phyloP scores from a whole-genome alignment of 2,113 vertebrate genomes.

The Chitala chitala region DNA sequence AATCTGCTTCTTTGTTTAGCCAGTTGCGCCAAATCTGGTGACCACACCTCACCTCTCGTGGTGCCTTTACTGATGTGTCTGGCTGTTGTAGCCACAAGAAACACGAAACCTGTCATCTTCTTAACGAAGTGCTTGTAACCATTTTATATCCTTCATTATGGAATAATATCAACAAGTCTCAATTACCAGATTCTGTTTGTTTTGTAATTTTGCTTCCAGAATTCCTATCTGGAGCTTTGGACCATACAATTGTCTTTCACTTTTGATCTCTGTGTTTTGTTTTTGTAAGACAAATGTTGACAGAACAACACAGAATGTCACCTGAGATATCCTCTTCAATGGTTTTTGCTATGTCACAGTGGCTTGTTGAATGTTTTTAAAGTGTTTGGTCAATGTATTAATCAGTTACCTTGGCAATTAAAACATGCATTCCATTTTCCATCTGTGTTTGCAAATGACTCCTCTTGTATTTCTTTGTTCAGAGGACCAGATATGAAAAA shows the following conservation, averaged over 20 bases:
- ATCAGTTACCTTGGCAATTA: slow-evolving; percentile 60
- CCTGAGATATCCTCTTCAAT: slow-evolving; percentile 47
- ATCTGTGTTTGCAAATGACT: slow-evolving; percentile 17
- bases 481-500: neutral
- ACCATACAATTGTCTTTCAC: slow-evolving; percentile 48
- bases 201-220: slow-evolving; percentile 44
- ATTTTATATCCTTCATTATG: slow-evolving; percentile 47
- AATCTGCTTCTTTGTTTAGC: slow-evolving; percentile 41
- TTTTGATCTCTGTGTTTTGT: slow-evolving; percentile 45
- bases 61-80: slow-evolving; percentile 51
- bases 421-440: slow-evolving; percentile 49
- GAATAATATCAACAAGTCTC: slow-evolving; percentile 28
- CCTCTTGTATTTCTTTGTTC: neutral
- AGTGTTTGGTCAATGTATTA: slow-evolving; percentile 58
- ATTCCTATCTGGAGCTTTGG: slow-evolving; percentile 46
- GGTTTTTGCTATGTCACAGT: slow-evolving; percentile 61
- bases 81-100: slow-evolving; percentile 46
- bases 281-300: slow-evolving; percentile 29
- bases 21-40: slow-evolving; percentile 34
- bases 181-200: slow-evolving; percentile 20
- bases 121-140: slow-evolving; percentile 48
- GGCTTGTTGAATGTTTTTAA: slow-evolving; percentile 59
- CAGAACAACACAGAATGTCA: slow-evolving; percentile 38
- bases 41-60: slow-evolving; percentile 48
- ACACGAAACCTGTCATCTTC: slow-evolving; percentile 36